Evolutionary conservation across 2,888 invertebrate genomes (phyloP).

Genomic region (Clitarchus hookeri): DNA sequence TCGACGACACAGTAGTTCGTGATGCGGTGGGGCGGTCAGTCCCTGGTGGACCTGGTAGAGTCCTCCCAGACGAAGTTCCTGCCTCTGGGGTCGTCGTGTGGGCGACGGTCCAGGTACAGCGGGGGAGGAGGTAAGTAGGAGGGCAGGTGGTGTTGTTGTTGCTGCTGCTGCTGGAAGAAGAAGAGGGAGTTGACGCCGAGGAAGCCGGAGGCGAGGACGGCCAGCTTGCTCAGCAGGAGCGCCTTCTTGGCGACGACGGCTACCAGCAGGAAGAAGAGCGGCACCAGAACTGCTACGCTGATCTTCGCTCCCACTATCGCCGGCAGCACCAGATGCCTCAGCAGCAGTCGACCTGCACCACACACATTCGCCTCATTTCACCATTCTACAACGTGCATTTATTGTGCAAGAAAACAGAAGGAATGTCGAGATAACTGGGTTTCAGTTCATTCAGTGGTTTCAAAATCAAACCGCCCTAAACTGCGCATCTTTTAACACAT

Average conservation of each 20-base stretch:
- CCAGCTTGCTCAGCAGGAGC: slow-evolving; percentile 73
- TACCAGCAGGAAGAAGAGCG: slow-evolving; percentile 71
- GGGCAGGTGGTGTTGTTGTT: not conserved
- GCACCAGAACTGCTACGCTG: slow-evolving; percentile 74
- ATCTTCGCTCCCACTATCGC: slow-evolving; percentile 80
- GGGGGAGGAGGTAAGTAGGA: not conserved
- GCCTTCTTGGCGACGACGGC: slow-evolving; percentile 78
- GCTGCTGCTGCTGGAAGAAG: slow-evolving; percentile 27
- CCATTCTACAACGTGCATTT: not conserved
- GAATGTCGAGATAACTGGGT: too few species aligned
- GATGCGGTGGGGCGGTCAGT: too few species aligned
- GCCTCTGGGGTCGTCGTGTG: not conserved
- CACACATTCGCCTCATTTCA: not conserved
- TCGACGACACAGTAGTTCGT: too few species aligned
- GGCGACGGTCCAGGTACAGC: not conserved
- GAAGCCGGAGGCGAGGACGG: slow-evolving; percentile 70
- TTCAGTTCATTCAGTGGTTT: too few species aligned
- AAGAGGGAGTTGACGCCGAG: slow-evolving; percentile 58
- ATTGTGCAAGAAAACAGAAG: too few species aligned
- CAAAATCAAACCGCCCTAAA: too few species aligned
- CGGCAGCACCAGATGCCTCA: slow-evolving; percentile 75
- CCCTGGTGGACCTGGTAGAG: not conserved
- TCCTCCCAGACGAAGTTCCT: slow-evolving; percentile 42
- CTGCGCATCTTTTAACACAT: too few species aligned
- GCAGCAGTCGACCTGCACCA: slow-evolving; percentile 67